phyloP scores from a whole-genome alignment of 2,888 invertebrate species.

The Acleris cristana region DNA sequence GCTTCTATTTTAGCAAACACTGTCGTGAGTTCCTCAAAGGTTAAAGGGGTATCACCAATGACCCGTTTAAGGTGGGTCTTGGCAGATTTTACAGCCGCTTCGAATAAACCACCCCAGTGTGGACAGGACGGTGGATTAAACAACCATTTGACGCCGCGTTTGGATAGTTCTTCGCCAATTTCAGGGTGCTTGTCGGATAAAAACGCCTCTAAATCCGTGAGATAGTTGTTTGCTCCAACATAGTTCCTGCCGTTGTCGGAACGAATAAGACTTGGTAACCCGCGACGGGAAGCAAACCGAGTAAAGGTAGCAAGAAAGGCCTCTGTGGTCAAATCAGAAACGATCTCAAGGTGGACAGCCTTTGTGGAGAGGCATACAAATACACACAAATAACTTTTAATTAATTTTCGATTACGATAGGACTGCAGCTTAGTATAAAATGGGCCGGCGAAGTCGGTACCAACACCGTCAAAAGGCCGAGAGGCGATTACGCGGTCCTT shows the following conservation, averaged over 20 bases:
- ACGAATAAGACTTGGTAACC: conserved; percentile 24
- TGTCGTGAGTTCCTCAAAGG: conserved; percentile 25
- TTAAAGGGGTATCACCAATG: conserved; percentile 16
- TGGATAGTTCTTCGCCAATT: background rate
- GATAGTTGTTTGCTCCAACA: conserved; percentile 30
- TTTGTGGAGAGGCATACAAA: conserved; percentile 34
- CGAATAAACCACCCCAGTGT: conserved; percentile 34
- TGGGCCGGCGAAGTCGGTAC: conserved; percentile 3
- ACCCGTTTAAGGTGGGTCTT: conserved; percentile 22
- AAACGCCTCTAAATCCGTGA: conserved; percentile 17
- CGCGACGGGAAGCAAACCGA: conserved; percentile 35
- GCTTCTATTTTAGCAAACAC: conserved; percentile 23
- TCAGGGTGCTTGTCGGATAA: conserved; percentile 4
- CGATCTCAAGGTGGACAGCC: conserved; percentile 36
- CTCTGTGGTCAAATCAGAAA: conserved; percentile 32
- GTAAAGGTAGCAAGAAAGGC: conserved; percentile 37
- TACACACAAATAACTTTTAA: conserved; percentile 6
- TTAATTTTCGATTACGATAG: background rate
- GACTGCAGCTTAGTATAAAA: conserved; percentile 10
- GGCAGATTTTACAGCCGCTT: conserved; percentile 32
- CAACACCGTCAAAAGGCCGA: conserved; percentile 7
- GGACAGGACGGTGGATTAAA: conserved; percentile 27
- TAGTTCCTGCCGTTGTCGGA: conserved; percentile 39
- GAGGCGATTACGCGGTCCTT: background rate
- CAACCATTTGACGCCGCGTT: conserved; percentile 24